Evolutionary conservation across 1,140 invertebrate species (phyloP).

Genomic region (Bombus polaris): DNA sequence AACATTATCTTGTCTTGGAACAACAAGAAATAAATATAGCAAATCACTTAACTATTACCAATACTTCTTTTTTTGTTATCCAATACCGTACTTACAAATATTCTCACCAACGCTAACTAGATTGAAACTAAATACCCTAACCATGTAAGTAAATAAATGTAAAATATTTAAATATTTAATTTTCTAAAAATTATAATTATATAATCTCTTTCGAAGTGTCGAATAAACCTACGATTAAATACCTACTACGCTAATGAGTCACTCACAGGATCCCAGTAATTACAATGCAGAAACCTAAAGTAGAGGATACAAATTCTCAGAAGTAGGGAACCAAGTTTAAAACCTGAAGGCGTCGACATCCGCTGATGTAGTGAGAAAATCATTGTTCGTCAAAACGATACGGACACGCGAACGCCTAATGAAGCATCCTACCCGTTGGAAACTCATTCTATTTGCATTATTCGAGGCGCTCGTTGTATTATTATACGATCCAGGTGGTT

Average conservation of each 20-base stretch:
- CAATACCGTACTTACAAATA: neutral
- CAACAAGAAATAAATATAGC: neutral
- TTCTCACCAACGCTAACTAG: no score
- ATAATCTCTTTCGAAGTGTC: neutral
- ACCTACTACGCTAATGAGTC: neutral
- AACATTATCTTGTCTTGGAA: neutral
- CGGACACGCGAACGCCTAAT: slow-evolving; percentile 1
- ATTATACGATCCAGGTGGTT: neutral
- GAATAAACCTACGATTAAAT: neutral
- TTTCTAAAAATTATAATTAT: no score
- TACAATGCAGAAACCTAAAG: neutral
- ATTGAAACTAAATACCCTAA: no score
- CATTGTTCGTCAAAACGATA: neutral
- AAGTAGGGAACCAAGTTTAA: no score
- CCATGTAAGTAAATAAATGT: no score
- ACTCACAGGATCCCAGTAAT: neutral
- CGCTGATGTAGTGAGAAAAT: neutral
- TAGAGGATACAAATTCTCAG: neutral
- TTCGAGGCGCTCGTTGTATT: neutral
- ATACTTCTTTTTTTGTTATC: neutral
- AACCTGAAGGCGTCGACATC: neutral
- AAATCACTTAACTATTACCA: neutral
- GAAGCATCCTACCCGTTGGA: neutral
- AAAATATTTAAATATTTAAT: no score
- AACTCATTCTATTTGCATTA: slow-evolving; percentile 26